Evolutionary conservation across 2,113 vertebrate genomes (phyloP), one percentile per base, ranked within the genome.

Genomic region (Xiphophorus hellerii): DNA sequence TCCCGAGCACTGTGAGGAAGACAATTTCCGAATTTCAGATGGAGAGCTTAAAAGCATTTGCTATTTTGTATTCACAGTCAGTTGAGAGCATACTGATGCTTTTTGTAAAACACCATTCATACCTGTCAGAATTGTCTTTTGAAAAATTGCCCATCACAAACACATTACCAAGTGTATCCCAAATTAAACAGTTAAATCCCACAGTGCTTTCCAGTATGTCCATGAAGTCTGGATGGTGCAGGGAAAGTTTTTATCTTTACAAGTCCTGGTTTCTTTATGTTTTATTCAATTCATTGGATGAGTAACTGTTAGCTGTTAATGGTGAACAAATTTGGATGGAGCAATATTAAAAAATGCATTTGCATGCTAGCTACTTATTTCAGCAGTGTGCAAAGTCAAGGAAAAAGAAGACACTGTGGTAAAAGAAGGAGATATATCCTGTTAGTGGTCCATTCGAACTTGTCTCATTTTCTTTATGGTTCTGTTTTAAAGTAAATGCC

Each of bases 361-460:
- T 82, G 80, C 77, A 81, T 89, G 73, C 87, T 79, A 74, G 74
- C 68, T 87, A 84, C 90, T 88, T 87, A 84, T 84, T 79, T 79
- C 79, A 90, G 85, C 85, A 84, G 15, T 71, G 51, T 69, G 60
- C 66, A 71, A 65, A 78, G 73, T 60, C 28, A 22, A 42, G 63
- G 60, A 30, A 82, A 77, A 37, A 37, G 31, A 58, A 28, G 28
- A 28, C 28, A 28, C 28, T 28, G 28, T 28, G 30, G 17, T 30
- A 76, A 67, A 76, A 71, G 74, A 78, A 76, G 75, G 51, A 60
- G 0, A 22, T 9, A 12, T 33, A 73, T 62, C 80, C 78, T 76
- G 69, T 77, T 82, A 71, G 42, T 48, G 69, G 64, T 5, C 65
- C 69, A 73, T 54, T 25, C 63, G 66, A 62, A n/a, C 68, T 71